phyloP scores from a whole-genome alignment of 2,888 invertebrate genomes.

The Actias luna region DNA sequence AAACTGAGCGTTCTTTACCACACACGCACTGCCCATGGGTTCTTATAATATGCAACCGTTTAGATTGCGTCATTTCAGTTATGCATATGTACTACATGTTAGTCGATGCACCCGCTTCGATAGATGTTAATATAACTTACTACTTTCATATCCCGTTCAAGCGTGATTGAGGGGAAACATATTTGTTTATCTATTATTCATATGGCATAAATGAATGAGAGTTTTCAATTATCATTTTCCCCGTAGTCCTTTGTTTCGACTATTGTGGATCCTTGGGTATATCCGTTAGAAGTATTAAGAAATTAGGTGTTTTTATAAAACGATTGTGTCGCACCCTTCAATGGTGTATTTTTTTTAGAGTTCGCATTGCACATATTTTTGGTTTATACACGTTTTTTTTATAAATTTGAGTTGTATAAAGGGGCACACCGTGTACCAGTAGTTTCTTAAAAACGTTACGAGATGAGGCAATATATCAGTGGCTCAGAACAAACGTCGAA shows the following conservation, averaged over 20 bases:
- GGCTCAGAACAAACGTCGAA: not conserved
- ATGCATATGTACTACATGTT: not conserved
- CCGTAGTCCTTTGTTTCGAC: not conserved
- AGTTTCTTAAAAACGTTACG: not conserved
- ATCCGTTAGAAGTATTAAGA: not conserved
- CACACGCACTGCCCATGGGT: not conserved
- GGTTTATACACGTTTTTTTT: not conserved
- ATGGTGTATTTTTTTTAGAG: not conserved
- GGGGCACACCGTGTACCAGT: not conserved
- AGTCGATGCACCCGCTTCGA: not conserved
- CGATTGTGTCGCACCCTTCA: not conserved
- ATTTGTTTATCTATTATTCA: too few species aligned
- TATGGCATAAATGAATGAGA: too few species aligned
- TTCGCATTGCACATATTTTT: not conserved
- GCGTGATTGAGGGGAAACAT: too few species aligned
- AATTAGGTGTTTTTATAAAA: not conserved
- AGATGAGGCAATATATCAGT: not conserved
- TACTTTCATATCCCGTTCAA: too few species aligned
- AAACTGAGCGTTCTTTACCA: not conserved
- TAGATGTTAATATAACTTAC: not conserved
- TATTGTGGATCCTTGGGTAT: not conserved
- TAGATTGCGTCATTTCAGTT: too few species aligned
- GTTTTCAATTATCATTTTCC: too few species aligned
- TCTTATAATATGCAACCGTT: too few species aligned
- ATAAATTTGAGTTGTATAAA: not conserved